Conservation (phyloP, 1,140 invertebrate genomes). For the Anastatus disparis region DNA sequence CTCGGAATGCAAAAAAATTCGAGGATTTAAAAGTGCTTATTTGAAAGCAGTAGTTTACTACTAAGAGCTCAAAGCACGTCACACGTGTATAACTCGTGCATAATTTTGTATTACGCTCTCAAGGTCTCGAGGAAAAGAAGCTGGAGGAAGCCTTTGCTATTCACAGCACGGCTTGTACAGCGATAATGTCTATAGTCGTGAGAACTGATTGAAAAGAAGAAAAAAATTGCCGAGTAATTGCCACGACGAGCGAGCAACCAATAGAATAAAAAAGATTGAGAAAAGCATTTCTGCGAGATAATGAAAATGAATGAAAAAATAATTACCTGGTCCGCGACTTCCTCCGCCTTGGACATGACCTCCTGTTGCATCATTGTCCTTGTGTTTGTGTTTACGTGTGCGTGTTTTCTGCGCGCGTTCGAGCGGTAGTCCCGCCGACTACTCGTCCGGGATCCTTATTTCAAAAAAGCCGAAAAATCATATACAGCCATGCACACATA, state of each 20-base stretch:
- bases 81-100: no score
- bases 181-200: background rate
- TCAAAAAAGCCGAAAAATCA: constrained; percentile 57
- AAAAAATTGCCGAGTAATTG: constrained; percentile 29
- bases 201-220: no score
- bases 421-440: background rate
- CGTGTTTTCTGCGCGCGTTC: no score
- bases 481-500: constrained; percentile 29
- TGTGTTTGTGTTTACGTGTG: no score
- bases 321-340: constrained; percentile 92
- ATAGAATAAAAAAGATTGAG: background rate
- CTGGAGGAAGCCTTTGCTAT: background rate
- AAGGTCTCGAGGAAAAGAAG: background rate
- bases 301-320: constrained; percentile 35
- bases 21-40: no score
- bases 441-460: constrained; percentile 50
- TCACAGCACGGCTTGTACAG: background rate
- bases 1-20: no score
- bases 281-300: background rate
- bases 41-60: no score
- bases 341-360: constrained; percentile 90
- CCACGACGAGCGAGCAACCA: background rate
- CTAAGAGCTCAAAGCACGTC: no score
- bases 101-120: no score
- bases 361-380: constrained; percentile 85